Evolutionary conservation across 2,113 vertebrate genomes (phyloP).

Genomic region (Rissa tridactyla): DNA sequence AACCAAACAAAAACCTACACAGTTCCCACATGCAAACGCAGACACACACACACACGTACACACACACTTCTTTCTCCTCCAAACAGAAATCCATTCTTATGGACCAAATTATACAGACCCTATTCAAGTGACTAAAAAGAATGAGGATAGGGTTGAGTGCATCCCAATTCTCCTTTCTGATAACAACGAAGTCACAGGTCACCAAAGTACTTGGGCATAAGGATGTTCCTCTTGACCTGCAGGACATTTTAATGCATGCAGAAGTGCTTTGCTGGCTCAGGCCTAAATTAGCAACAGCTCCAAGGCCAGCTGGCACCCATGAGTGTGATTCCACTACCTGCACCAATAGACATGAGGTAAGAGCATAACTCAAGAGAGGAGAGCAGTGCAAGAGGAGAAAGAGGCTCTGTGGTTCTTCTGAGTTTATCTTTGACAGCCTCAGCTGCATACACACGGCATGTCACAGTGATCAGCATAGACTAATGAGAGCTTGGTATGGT

Average conservation of each 20-base stretch:
- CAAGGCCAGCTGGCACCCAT: not conserved
- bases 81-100: slow-evolving; percentile 3
- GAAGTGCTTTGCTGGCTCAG: not conserved
- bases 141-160: not conserved
- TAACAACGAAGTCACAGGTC: not conserved
- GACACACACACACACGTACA: not conserved
- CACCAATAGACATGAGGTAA: slow-evolving; percentile 58
- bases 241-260: slow-evolving; percentile 10
- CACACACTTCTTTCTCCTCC: not conserved
- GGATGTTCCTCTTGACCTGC: slow-evolving; percentile 14
- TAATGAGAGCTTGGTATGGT: not conserved
- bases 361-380: slow-evolving; percentile 34
- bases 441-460: slow-evolving; percentile 10
- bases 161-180: not conserved
- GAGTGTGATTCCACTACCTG: not conserved
- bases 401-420: slow-evolving; percentile 65
- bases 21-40: not conserved
- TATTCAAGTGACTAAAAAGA: slow-evolving; percentile 23
- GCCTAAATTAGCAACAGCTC: not conserved
- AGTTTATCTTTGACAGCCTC: slow-evolving; percentile 34
- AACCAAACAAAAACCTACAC: not conserved
- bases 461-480: slow-evolving; percentile 33
- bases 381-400: slow-evolving; percentile 54
- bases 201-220: not conserved
- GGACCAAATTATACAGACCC: not conserved